Evolutionary conservation across 2,113 vertebrate genomes (phyloP), one percentile per base, ranked within the genome.

Genomic region (Peromyscus maniculatus): DNA sequence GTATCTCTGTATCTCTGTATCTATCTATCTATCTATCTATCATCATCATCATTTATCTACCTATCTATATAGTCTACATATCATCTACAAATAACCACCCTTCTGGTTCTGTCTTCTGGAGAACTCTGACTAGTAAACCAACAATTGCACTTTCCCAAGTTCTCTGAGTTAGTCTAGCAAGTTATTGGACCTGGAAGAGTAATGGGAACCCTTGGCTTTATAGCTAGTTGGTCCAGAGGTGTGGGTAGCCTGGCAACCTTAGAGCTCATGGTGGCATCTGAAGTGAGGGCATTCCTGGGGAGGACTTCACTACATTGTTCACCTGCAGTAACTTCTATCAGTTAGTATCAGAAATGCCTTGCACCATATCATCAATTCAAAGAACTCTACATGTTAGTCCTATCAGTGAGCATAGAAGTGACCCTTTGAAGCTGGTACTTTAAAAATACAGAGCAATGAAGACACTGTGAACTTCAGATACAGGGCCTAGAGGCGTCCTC

Each of bases 161-260:
- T 93, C 57, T 75, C 31, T 86, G 82, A 75, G 31, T 86, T 83
- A 86, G 74, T 62, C 31, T 86, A 92, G 22, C 57, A 66, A 86
- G 31, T 36, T 52, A 46, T 15, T 10, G 21, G 64, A 64, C 39
- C 15, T 39, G 21, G 49, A 33, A 26, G 9, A 66, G 15, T 87
- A n/a, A 33, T 75, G 82, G 22, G 10, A 57, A 77, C 22, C 6
- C 69, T 52, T 66, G 55, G 43, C 21, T 74, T 84, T 74, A 5
- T 64, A n/a, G 33, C 19, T 55, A 92, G 17, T 84, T 62, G 43
- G 69, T 55, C 33, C 72, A 69, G 21, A 74, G 36, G 24, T 43
- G 15, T 82, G 66, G 55, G 17, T 66, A 57, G 78, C 13, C 28
- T 55, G 69, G 57, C 5, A 3, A 7, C 26, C 33, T 49, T 3